Conservation (phyloP, 2,797 vertebrate genomes). For the Coregonus ussuriensis region DNA sequence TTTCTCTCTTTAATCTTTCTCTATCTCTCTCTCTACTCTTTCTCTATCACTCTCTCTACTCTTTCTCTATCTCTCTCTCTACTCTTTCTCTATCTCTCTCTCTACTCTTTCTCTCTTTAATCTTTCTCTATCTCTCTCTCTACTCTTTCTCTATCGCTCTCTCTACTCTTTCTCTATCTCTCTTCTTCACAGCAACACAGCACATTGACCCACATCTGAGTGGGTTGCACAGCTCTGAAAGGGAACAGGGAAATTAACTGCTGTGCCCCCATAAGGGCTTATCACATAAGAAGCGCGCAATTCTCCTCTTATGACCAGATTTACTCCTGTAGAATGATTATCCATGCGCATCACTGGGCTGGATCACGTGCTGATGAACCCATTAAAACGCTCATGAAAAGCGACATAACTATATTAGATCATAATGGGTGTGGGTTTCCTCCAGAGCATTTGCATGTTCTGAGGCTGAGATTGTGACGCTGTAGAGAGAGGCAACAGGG, state of each 20-base stretch:
- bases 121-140: neutral
- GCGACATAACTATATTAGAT: neutral
- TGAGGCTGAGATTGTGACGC: no score
- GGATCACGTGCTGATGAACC: conserved; percentile 11
- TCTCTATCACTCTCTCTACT: no score
- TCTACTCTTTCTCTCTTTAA: neutral
- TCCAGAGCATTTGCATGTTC: neutral
- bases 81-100: neutral
- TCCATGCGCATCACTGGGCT: neutral
- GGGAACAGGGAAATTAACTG: conserved; percentile 20
- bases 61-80: no score
- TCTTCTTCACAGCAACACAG: neutral
- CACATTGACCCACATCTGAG: conserved; percentile 33
- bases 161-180: neutral
- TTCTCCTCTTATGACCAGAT: conserved; percentile 20
- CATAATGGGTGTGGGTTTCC: conserved; percentile 12
- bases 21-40: no score
- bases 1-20: no score
- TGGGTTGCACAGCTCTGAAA: conserved; percentile 14
- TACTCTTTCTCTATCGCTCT: neutral
- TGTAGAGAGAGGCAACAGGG: no score
- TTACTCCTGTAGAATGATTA: conserved; percentile 15
- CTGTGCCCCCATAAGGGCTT: conserved; percentile 14
- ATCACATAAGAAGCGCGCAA: conserved; percentile 3
- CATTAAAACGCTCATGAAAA: conserved; percentile 14